Percentiles rank a stretch among this genome's conserved stretches.
These are phyloP conservation scores for Protobothrops flavoviridis DNA, from an alignment of 2,113 vertebrate species.

Conservation along the genomic window DNA sequence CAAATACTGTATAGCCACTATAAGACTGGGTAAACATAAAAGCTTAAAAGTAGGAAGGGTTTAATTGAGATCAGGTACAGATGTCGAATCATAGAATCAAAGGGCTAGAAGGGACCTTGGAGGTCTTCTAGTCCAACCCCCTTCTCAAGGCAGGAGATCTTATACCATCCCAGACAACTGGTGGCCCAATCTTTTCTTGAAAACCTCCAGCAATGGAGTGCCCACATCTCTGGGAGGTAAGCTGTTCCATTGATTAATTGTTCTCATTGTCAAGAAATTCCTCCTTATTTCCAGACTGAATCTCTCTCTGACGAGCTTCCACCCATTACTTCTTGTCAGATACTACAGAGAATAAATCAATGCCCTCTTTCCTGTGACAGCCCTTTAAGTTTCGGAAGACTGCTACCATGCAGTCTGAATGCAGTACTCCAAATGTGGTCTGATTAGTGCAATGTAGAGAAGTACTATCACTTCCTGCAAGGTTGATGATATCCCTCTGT, in stretches of 20 bases:
- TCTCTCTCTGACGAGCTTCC: background rate
- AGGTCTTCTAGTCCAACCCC: background rate
- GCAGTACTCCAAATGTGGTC: background rate
- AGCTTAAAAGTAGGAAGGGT: background rate
- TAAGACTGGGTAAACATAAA: background rate
- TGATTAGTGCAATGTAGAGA: background rate
- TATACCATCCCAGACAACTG: background rate
- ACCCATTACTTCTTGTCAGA: background rate
- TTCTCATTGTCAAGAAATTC: background rate
- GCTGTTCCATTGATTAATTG: background rate
- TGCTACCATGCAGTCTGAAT: background rate
- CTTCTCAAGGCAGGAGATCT: background rate
- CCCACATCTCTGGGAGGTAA: background rate
- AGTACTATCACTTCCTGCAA: background rate
- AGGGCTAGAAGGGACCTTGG: background rate
- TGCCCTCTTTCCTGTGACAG: background rate
- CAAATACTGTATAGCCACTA: background rate
- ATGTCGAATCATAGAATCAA: background rate
- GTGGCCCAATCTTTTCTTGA: background rate
- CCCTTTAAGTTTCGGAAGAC: background rate
- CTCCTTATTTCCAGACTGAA: background rate
- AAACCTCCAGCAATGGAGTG: background rate
- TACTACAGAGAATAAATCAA: background rate
- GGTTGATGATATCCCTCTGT: background rate
- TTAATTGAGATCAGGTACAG: background rate